phyloP scores from a whole-genome alignment of 2,797 vertebrate species.

The Onychomys arenicola region DNA sequence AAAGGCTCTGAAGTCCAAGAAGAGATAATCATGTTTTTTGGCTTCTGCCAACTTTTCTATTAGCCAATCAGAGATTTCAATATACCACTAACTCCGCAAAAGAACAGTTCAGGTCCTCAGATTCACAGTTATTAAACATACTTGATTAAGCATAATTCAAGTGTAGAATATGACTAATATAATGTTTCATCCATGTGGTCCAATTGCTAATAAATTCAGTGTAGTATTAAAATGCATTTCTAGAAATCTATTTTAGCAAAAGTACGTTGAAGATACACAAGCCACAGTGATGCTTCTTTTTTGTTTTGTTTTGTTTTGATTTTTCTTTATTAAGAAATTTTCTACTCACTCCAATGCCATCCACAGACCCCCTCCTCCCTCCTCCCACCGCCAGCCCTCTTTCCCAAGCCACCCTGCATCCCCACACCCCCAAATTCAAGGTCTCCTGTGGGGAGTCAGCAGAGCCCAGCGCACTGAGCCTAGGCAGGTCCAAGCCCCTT shows the following conservation, averaged over 20 bases:
- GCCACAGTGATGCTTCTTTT: background rate
- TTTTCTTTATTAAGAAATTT: no score
- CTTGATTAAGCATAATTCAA: background rate
- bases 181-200: background rate
- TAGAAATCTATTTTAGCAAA: background rate
- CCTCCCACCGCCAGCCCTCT: no score
- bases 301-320: no score
- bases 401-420: no score
- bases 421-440: no score
- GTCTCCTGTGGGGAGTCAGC: no score
- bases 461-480: no score
- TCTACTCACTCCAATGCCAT: no score
- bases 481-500: no score
- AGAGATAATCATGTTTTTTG: background rate
- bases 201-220: background rate
- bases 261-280: background rate
- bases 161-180: background rate
- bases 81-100: background rate
- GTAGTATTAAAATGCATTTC: background rate
- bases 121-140: background rate
- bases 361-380: no score
- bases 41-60: slow-evolving; percentile 7
- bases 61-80: background rate
- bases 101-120: background rate
- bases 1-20: background rate